Evolutionary conservation across 2,888 invertebrate species (phyloP).

Genomic region (Caradrina kadenii): DNA sequence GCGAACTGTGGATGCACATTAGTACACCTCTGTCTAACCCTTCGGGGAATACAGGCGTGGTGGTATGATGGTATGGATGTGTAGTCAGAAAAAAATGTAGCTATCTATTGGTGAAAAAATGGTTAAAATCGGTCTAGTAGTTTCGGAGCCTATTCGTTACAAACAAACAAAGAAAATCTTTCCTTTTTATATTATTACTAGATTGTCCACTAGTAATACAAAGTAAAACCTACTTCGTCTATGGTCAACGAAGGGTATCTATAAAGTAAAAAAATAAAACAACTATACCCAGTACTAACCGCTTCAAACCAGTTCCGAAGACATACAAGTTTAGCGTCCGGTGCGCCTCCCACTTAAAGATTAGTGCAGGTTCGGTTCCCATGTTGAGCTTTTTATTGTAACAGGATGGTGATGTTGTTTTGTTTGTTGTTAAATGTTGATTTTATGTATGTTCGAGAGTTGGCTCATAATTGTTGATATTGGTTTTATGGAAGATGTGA

Average conservation of each 20-base stretch:
- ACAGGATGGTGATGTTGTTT: conserved; percentile 50
- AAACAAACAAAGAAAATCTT: too few relatives aligned
- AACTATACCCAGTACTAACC: conserved; percentile 20
- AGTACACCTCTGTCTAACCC: too few relatives aligned
- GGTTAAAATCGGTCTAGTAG: too few relatives aligned
- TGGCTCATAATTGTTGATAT: conserved; percentile 17
- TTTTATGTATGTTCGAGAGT: conserved; percentile 39
- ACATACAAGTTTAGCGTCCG: conserved; percentile 73
- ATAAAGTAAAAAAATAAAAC: conserved; percentile 52
- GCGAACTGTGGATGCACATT: too few relatives aligned
- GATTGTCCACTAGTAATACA: not conserved
- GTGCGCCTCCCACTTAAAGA: conserved; percentile 64
- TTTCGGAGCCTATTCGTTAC: too few relatives aligned
- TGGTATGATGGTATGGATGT: too few relatives aligned
- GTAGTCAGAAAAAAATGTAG: too few relatives aligned
- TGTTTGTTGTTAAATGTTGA: conserved; percentile 35
- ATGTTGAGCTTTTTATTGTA: conserved; percentile 57
- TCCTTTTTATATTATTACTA: too few relatives aligned
- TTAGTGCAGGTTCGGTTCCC: conserved; percentile 60
- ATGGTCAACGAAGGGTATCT: conserved; percentile 35
- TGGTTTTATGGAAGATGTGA: not conserved
- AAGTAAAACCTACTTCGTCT: not conserved
- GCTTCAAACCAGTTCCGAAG: conserved; percentile 68
- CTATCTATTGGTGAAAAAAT: too few relatives aligned
- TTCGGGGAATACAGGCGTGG: too few relatives aligned